Evolutionary conservation across 1,140 invertebrate genomes (phyloP), one percentile per base, ranked within the genome.

Genomic region (Zaprionus lachaisei): DNA sequence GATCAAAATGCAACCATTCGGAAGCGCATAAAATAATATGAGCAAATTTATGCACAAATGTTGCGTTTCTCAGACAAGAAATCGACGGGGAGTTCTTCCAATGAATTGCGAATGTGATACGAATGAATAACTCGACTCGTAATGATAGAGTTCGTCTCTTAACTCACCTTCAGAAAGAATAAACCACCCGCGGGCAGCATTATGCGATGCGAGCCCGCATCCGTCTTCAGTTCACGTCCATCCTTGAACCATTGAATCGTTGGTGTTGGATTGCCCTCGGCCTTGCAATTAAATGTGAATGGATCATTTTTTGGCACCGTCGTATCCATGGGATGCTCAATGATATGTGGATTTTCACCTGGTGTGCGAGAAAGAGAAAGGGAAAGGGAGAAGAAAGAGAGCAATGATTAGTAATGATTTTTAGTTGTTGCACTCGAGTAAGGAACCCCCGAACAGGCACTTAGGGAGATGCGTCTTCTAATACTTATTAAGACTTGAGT

Each of bases 281-380:
- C 95, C 73, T 95, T 94, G 92, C 95, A 96, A 86, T 95, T 95
- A 69, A 96, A 93, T 24, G 95, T 95, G 15, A 94, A 95, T 69
- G 95, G 95, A 81, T 95, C 95, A 92, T 96, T 95, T 81, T 95
- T 94, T 26, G 95, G 95, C 54, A 96, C 96, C 38, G 95, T 95
- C 63, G 95, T 94, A 92, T 96, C 95, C 68, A 95, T 93, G 4
- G 96, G 96, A 93, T 97, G 96, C 92, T 96, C 96, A 24, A 95
- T 95, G 75, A 96, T 96, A 69, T 95, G 93, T n/a, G 96, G 96
- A 67, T 95, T 95, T 93, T 96, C 95, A 82, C 82, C 92, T 93
- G 80, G 47, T 57, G 62, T 55, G 51, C 75, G 72, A 51, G 28
- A 62, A 49, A 58, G 24, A 24, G 11, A 68, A 47, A 41, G 14